phyloP scores from a whole-genome alignment of 2,113 vertebrate species.

The Ciconia stormi region DNA sequence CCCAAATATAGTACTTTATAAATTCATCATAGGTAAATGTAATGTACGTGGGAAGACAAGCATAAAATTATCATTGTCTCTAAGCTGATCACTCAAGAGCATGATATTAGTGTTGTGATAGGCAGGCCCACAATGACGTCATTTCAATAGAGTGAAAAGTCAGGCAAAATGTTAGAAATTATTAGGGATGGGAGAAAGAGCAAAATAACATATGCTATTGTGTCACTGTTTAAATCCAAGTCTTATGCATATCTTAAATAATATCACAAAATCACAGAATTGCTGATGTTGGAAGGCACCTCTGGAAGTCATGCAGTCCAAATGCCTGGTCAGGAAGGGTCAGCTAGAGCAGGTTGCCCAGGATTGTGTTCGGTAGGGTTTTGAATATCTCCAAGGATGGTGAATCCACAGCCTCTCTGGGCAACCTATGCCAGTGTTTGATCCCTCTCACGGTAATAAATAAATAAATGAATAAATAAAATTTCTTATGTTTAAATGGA shows the following conservation, averaged over 20 bases:
- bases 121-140: background rate
- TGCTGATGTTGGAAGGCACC: background rate
- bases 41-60: background rate
- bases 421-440: background rate
- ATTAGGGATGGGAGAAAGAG: background rate
- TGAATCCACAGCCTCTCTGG: background rate
- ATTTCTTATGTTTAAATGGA: background rate
- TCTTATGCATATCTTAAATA: accelerated
- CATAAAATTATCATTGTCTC: background rate
- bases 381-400: background rate
- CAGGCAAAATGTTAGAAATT: background rate
- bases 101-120: background rate
- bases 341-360: background rate
- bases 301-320: background rate
- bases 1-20: background rate
- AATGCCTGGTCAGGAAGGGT: background rate
- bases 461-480: background rate
- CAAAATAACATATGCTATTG: background rate
- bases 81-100: background rate
- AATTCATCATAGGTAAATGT: background rate
- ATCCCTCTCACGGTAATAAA: background rate
- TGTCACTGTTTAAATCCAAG: background rate
- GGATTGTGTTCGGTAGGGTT: background rate
- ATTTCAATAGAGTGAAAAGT: background rate
- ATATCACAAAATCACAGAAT: background rate